phyloP scores from a whole-genome alignment of 2,888 invertebrate species.

The Mimas tiliae region DNA sequence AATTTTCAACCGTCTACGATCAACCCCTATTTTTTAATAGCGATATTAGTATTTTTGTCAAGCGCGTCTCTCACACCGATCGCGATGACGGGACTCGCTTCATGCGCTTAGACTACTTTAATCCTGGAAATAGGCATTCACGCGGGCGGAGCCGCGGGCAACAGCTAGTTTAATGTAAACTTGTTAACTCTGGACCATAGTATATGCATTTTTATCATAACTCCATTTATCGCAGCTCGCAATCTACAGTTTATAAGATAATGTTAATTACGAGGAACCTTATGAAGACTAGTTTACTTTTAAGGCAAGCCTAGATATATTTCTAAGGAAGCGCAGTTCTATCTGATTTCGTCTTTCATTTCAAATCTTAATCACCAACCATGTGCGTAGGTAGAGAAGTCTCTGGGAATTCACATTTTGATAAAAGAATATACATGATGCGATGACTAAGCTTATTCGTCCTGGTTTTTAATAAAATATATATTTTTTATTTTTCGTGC shows the following conservation, averaged over 20 bases:
- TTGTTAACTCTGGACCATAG: neutral
- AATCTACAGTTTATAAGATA: neutral
- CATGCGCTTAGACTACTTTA: too few relatives aligned
- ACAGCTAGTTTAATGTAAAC: neutral
- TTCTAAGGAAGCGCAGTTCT: slow-evolving; percentile 3
- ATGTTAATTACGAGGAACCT: neutral
- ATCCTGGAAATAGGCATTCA: too few relatives aligned
- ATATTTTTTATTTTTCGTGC: neutral
- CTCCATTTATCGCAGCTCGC: neutral
- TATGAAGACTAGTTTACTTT: slow-evolving; percentile 15
- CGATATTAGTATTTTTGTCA: too few relatives aligned
- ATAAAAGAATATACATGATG: slow-evolving; percentile 15
- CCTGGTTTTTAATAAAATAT: neutral
- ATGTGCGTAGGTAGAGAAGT: slow-evolving; percentile 15
- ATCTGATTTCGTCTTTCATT: slow-evolving; percentile 20
- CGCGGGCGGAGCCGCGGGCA: too few relatives aligned
- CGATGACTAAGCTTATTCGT: slow-evolving; percentile 5
- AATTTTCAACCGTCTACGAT: too few relatives aligned
- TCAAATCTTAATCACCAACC: slow-evolving; percentile 11
- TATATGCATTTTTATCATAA: neutral
- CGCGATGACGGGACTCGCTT: too few relatives aligned
- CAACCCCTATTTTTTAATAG: too few relatives aligned
- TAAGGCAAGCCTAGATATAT: slow-evolving; percentile 17
- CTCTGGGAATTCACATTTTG: slow-evolving; percentile 10
- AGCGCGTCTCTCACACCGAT: too few relatives aligned